Conservation (phyloP, 2,113 vertebrate genomes). For the Haliaeetus leucogaster region DNA sequence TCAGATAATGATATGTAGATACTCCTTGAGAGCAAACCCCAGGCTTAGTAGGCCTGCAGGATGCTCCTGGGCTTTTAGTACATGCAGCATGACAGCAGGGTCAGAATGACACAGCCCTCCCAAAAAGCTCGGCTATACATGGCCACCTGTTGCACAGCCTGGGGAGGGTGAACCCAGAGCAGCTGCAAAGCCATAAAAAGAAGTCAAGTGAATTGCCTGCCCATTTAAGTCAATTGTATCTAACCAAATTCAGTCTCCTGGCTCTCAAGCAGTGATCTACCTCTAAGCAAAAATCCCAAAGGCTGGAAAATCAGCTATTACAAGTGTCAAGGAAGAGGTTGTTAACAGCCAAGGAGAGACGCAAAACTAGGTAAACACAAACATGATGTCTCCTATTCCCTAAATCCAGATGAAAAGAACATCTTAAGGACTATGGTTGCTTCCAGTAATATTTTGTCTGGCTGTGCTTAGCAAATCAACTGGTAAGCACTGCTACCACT, state of each 20-base stretch:
- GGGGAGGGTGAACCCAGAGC: neutral
- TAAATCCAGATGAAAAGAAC: neutral
- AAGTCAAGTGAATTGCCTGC: neutral
- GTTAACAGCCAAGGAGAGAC: neutral
- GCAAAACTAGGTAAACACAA: neutral
- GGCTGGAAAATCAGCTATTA: neutral
- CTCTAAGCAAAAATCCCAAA: neutral
- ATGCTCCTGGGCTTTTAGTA: neutral
- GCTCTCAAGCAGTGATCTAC: neutral
- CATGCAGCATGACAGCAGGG: neutral
- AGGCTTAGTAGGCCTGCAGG: neutral
- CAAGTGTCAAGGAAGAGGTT: neutral
- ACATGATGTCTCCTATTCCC: neutral
- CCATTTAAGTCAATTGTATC: neutral
- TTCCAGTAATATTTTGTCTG: neutral
- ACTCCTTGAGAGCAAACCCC: neutral
- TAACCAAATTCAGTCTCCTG: neutral
- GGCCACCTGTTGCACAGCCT: neutral
- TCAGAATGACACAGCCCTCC: neutral
- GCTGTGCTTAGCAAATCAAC: neutral
- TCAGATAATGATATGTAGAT: neutral
- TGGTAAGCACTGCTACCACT: neutral
- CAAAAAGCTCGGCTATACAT: fast-evolving
- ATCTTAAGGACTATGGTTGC: neutral
- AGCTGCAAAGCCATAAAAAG: neutral